These are phyloP conservation scores for Echiichthys vipera DNA, from an alignment of 2,797 vertebrate genomes.

Conservation along the genomic window DNA sequence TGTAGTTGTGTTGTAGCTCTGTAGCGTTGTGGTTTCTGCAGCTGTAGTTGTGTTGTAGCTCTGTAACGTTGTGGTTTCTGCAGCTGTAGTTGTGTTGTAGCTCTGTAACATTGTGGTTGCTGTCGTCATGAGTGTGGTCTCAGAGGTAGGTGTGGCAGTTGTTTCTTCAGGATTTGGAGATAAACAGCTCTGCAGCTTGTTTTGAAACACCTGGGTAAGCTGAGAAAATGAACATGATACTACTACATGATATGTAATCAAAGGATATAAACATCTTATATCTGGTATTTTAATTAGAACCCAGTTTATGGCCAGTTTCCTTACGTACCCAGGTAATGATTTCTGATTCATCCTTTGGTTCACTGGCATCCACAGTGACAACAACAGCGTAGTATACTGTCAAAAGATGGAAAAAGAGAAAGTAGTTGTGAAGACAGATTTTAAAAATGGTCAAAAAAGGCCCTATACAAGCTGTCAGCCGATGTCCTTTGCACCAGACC, in stretches of 20 bases:
- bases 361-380: constrained; percentile 56
- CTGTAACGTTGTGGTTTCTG: not conserved
- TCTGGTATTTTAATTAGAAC: not conserved
- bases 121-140: not conserved
- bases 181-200: constrained; percentile 42
- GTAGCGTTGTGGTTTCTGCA: not conserved
- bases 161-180: not conserved
- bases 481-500: no score
- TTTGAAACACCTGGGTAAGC: constrained; percentile 61
- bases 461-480: no score
- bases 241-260: constrained; percentile 10
- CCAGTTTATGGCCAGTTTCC: not conserved
- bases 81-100: not conserved
- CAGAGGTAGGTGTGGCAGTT: constrained; percentile 1
- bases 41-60: constrained; percentile 12
- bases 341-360: constrained; percentile 31
- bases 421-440: not conserved
- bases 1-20: not conserved
- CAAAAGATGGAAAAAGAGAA: not conserved
- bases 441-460: not conserved
- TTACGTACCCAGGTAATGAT: constrained; percentile 70
- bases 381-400: constrained; percentile 69
- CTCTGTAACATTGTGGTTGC: not conserved
- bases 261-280: not conserved
- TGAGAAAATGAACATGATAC: constrained; percentile 35